phyloP scores from a whole-genome alignment of 2,113 vertebrate species.

The Suncus etruscus region DNA sequence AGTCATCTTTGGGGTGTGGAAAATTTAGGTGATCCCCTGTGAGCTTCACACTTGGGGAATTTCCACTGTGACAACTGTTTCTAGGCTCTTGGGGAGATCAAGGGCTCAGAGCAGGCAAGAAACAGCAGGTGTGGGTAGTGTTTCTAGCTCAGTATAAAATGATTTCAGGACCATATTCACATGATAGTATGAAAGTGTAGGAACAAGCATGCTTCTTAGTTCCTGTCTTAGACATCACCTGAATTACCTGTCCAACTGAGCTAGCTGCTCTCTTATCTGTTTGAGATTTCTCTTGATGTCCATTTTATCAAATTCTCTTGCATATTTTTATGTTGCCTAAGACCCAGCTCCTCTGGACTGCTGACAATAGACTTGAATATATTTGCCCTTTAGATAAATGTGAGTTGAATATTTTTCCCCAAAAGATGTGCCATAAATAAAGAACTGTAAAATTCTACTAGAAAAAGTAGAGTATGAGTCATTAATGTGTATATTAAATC shows the following conservation, averaged over 20 bases:
- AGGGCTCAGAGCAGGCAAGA: not conserved
- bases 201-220: not conserved
- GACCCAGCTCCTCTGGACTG: not conserved
- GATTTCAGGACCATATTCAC: not conserved
- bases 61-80: slow-evolving; percentile 62
- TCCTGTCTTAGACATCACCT: no score
- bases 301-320: not conserved
- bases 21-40: slow-evolving; percentile 44
- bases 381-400: not conserved
- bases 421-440: not conserved
- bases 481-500: not conserved
- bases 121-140: slow-evolving; percentile 1
- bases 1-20: slow-evolving; percentile 52
- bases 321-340: not conserved
- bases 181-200: not conserved
- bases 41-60: slow-evolving; percentile 14
- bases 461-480: not conserved
- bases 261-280: not conserved
- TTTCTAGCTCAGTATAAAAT: not conserved
- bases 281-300: not conserved
- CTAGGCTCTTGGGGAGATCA: slow-evolving; percentile 1
- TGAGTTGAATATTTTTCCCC: not conserved
- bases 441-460: not conserved
- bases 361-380: not conserved
- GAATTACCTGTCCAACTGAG: no score